Base-by-base conservation (phyloP, 2,888 invertebrate genomes). In the Sthenelais limicola region DNA sequence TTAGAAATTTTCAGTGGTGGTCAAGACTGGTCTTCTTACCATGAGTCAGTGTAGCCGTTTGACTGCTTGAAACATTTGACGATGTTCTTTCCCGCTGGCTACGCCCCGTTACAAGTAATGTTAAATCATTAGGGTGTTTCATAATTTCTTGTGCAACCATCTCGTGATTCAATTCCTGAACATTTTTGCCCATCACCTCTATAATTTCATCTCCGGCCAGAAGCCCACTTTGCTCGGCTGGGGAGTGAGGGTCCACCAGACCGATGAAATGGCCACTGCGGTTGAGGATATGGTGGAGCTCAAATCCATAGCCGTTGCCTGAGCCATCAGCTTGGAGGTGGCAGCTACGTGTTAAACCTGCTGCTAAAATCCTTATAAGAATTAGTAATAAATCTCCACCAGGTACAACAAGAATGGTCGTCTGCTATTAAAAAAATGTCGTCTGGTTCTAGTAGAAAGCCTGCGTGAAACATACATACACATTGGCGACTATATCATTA, bases 261-360 rank as follows among this genome's bases (percentile, higher is more conserved):
- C 97, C 97, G 85, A 97, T 94, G 87, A 93, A 95, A 88, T 97
- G 96, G 47, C 96, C 96, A n/a, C 93, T 93, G 86, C 94, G 94
- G 76, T 93, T 93, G 87, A 95, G 95, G 89, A 97, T 97, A 51
- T 97, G 96, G 89, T 97, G 97, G 79, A 98, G 90, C 89, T 97
- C 97, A 89, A 98, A 98, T 18, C 98, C 98, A 87, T 97, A 98
- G 48, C 97, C 97, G 88, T 97, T 95, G 88, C 95, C 96, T 86
- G 93, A 92, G 71, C 93, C 91, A 90, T 94, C 93, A 90, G 96
- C 96, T 30, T 68, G 67, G 24, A 77, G 24, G 30, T 62, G 71
- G 32, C 71, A 62, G 21, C 47, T 24, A 7, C 71, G 58, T 7
- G 62, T 30, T 32, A 47, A 12, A 9, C 26, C 21, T 51, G 21